A percentile compares a stretch with the other conserved stretches of the same genome.
These are phyloP conservation scores for Odontamblyopus rebecca DNA, from an alignment of 2,797 vertebrate genomes.

Conservation along the genomic window DNA sequence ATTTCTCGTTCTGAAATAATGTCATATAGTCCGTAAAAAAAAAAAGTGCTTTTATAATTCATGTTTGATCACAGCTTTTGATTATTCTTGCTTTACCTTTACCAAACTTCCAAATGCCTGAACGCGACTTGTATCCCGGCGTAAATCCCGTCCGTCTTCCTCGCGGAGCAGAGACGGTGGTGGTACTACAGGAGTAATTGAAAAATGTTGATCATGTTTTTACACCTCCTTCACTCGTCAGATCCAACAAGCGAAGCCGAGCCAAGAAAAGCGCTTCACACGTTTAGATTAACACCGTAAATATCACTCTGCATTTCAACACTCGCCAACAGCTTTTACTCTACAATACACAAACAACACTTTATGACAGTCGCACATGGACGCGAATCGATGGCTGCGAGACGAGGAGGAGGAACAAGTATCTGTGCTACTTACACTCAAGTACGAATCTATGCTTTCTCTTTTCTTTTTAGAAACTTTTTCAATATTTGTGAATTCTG, in stretches of 20 bases:
- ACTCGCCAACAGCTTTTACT: not conserved
- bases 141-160: not conserved
- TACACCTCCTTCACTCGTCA: not conserved
- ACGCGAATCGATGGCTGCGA: not conserved
- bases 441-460: too few relatives aligned
- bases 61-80: too few relatives aligned
- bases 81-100: too few relatives aligned
- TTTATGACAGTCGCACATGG: not conserved
- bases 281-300: slow-evolving; percentile 11
- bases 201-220: not conserved
- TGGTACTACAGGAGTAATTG: not conserved
- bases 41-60: too few relatives aligned
- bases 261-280: slow-evolving; percentile 7
- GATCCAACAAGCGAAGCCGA: slow-evolving; percentile 3
- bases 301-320: not conserved
- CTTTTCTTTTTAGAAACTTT: too few relatives aligned
- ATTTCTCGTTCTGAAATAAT: too few relatives aligned
- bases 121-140: not conserved
- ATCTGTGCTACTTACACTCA: too few relatives aligned
- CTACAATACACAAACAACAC: not conserved
- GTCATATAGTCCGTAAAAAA: too few relatives aligned
- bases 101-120: not conserved
- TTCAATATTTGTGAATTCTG: too few relatives aligned
- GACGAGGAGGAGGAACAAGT: too few relatives aligned
- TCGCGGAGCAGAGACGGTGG: too few relatives aligned